Evolutionary conservation across 2,888 invertebrate genomes (phyloP).

Genomic region (Xanthorhoe designata): DNA sequence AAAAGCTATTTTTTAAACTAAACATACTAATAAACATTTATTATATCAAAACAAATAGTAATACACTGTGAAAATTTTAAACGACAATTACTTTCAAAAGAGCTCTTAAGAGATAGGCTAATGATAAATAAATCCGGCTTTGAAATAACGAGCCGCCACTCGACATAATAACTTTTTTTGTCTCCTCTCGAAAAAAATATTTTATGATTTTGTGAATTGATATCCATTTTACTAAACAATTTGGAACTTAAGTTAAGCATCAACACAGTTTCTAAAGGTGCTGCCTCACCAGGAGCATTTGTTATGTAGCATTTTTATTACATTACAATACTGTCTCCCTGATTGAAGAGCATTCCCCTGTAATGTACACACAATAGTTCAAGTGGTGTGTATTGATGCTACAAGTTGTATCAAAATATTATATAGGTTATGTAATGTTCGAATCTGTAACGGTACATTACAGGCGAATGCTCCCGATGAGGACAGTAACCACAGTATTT

Average conservation of each 20-base stretch:
- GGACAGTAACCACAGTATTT: too few species aligned
- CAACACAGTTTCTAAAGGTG: too few species aligned
- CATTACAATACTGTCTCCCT: too few species aligned
- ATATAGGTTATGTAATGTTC: too few species aligned
- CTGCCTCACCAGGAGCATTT: too few species aligned
- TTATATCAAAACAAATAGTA: background rate
- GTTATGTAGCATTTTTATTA: too few species aligned
- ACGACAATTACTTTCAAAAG: constrained; percentile 13
- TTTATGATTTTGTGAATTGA: background rate
- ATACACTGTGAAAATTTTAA: constrained; percentile 3
- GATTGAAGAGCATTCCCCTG: too few species aligned
- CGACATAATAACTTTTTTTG: constrained; percentile 5
- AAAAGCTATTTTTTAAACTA: constrained; percentile 2
- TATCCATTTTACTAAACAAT: background rate
- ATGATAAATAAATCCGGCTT: constrained; percentile 26
- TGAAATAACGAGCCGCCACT: constrained; percentile 1
- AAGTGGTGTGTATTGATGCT: too few species aligned
- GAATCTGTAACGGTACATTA: too few species aligned
- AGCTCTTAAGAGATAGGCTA: constrained; percentile 9
- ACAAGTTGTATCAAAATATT: too few species aligned
- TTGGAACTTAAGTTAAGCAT: background rate
- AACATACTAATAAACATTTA: background rate
- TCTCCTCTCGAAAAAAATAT: background rate
- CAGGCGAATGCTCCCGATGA: too few species aligned
- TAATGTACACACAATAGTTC: too few species aligned